Percentiles rank a stretch among this genome's conserved stretches.
These are phyloP conservation scores for Pelagia noctiluca DNA, from an alignment of 30 jellyfish, hydroid and myxozoan species.

Conservation along the genomic window DNA sequence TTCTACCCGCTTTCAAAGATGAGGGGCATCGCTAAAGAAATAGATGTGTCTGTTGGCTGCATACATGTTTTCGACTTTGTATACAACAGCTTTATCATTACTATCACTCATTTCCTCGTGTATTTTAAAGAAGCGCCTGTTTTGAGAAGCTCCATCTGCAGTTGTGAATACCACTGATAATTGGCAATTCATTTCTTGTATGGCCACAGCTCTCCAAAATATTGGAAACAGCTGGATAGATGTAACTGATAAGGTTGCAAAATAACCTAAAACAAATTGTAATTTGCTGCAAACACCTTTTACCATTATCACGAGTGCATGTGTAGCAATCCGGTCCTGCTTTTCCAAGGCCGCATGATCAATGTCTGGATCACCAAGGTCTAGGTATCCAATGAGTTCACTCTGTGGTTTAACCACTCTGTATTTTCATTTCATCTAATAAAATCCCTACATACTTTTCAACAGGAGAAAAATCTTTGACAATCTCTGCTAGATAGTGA, in stretches of 20 bases:
- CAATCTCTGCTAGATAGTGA: not conserved
- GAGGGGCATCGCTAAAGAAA: slow-evolving; percentile 57
- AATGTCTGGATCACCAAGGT: slow-evolving; percentile 45
- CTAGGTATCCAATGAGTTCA: slow-evolving; percentile 40
- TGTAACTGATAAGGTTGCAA: slow-evolving; percentile 10
- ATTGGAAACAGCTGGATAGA: slow-evolving; percentile 14
- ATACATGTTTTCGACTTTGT: not conserved
- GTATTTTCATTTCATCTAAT: slow-evolving; percentile 56
- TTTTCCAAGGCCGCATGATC: slow-evolving; percentile 25
- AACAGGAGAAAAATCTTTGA: not conserved
- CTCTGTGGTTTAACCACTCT: slow-evolving; percentile 25
- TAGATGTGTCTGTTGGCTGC: slow-evolving; percentile 9
- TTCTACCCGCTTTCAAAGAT: slow-evolving; percentile 27
- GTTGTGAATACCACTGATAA: slow-evolving; percentile 9
- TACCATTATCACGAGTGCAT: slow-evolving; percentile 61
- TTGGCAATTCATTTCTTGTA: slow-evolving; percentile 18
- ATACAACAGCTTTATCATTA: slow-evolving; percentile 25
- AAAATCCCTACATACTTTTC: slow-evolving; percentile 17
- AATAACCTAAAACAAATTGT: slow-evolving; percentile 26
- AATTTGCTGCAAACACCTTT: slow-evolving; percentile 23
- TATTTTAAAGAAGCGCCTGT: slow-evolving; percentile 13
- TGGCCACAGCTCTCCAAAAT: slow-evolving; percentile 41
- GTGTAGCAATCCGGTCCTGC: slow-evolving; percentile 28
- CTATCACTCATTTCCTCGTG: slow-evolving; percentile 6
- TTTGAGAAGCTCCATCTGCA: slow-evolving; percentile 27